These are phyloP conservation scores for Scylla paramamosain DNA, from an alignment of 1,140 invertebrate species.

Conservation along the genomic window DNA sequence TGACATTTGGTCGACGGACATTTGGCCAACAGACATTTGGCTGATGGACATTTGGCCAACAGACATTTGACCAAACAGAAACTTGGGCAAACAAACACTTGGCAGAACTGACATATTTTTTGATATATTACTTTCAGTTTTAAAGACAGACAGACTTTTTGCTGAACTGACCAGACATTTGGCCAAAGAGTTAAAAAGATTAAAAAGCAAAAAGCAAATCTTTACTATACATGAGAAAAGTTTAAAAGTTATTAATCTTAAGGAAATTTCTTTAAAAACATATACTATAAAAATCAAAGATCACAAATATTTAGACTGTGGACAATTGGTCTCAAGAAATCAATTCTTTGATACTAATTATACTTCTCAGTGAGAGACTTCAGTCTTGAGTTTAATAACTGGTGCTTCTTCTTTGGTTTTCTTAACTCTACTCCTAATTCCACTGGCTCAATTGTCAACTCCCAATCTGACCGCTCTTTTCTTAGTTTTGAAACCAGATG, in stretches of 20 bases:
- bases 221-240: not conserved
- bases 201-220: not conserved
- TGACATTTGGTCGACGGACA: too few species aligned
- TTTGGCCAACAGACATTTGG: too few species aligned
- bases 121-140: not conserved
- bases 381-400: conserved; percentile 55
- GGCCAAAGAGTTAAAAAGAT: too few species aligned
- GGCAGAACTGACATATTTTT: not conserved
- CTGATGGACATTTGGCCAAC: not conserved
- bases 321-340: conserved; percentile 32
- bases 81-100: not conserved
- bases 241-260: not conserved
- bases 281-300: not conserved
- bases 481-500: too few species aligned
- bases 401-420: conserved; percentile 49
- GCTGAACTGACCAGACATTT: not conserved
- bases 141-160: not conserved
- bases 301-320: not conserved
- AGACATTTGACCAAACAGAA: not conserved
- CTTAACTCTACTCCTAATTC: conserved; percentile 36
- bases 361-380: conserved; percentile 47
- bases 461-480: conserved; percentile 39
- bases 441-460: conserved; percentile 60
- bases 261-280: not conserved
- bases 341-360: not conserved